These are phyloP conservation scores for Augochlorella aurata DNA, from an alignment of 2,888 invertebrate genomes.

Conservation along the genomic window DNA sequence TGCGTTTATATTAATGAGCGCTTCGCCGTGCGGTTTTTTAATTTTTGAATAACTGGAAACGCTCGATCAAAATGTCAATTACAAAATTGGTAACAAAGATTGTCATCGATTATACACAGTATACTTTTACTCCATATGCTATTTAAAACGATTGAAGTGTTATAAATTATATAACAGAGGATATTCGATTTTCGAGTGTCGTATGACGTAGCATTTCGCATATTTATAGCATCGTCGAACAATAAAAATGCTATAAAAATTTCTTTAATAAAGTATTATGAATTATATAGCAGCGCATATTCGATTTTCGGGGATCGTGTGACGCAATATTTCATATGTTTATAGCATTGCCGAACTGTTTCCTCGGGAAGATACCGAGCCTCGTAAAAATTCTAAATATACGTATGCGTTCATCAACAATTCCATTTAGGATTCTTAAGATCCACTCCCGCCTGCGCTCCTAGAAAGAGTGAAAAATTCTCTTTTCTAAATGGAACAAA, in stretches of 20 bases:
- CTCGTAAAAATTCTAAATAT: neutral
- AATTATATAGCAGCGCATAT: neutral
- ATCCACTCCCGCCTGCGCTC: neutral
- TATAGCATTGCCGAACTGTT: neutral
- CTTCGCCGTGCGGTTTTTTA: neutral
- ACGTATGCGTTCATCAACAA: constrained; percentile 7
- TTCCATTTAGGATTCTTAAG: constrained; percentile 8
- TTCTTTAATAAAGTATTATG: neutral
- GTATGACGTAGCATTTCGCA: too few relatives aligned
- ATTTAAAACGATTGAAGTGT: neutral
- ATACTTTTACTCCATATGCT: neutral
- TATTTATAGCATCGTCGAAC: too few relatives aligned
- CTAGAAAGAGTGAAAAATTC: neutral
- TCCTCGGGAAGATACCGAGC: neutral
- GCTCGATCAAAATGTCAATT: neutral
- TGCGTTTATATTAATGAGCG: neutral
- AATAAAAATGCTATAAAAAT: neutral
- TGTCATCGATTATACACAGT: neutral
- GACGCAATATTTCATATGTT: neutral
- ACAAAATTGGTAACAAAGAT: neutral
- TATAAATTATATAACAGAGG: neutral
- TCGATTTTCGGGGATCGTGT: neutral
- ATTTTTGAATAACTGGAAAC: neutral
- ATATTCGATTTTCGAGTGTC: too few relatives aligned
- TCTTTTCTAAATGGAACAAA: constrained; percentile 13